phyloP scores from a whole-genome alignment of 2,797 vertebrate genomes.

The Eulemur mongoz region DNA sequence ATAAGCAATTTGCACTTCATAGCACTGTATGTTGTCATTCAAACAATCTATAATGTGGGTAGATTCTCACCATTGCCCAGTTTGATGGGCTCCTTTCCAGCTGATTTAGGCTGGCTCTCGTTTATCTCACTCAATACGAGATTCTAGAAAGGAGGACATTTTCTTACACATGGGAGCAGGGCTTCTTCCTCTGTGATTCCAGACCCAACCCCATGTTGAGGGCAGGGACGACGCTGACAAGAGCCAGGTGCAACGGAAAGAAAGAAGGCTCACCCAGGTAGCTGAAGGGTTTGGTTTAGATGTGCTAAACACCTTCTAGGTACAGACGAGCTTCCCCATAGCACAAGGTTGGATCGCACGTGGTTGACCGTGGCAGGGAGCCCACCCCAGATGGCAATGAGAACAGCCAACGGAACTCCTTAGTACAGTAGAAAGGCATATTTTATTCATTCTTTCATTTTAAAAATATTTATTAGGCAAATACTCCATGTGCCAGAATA shows the following conservation, averaged over 20 bases:
- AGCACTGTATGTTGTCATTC: background rate
- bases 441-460: background rate
- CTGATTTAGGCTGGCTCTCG: background rate
- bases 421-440: background rate
- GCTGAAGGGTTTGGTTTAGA: background rate
- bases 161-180: background rate
- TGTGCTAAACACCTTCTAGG: background rate
- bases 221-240: rapidly evolving
- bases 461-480: background rate
- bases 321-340: background rate
- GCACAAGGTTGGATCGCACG: background rate
- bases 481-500: background rate
- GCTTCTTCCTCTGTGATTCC: background rate
- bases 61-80: too few relatives aligned
- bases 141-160: background rate
- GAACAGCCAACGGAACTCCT: too few relatives aligned
- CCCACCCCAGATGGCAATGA: background rate
- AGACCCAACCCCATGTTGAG: background rate
- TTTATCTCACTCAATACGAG: background rate
- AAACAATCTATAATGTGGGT: background rate
- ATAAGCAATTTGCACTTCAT: background rate
- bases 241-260: background rate
- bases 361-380: rapidly evolving
- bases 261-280: background rate
- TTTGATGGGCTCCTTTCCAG: background rate